phyloP scores from a whole-genome alignment of 1,140 invertebrate genomes.

The Oncopeltus fasciatus region DNA sequence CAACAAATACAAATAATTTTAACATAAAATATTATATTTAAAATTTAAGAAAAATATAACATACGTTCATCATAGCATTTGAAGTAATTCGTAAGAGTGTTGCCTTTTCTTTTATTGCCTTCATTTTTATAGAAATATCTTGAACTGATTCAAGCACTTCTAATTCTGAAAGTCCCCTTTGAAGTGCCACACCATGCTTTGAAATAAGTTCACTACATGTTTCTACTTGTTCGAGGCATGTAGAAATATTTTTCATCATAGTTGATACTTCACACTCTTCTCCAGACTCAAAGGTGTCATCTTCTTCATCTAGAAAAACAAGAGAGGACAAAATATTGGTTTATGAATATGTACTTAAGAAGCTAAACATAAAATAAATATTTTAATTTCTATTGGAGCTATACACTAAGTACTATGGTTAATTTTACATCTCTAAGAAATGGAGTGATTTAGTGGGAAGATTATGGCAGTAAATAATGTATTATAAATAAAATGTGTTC shows the following conservation, averaged over 20 bases:
- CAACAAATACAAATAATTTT: too few relatives aligned
- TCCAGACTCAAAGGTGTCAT: constrained; percentile 40
- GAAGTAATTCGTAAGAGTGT: constrained; percentile 87
- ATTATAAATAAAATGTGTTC: too few relatives aligned
- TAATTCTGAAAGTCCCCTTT: constrained; percentile 69
- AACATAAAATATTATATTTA: too few relatives aligned
- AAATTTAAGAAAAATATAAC: constrained; percentile 27
- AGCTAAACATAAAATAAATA: too few relatives aligned
- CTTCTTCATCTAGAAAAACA: constrained; percentile 53
- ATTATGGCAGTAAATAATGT: too few relatives aligned
- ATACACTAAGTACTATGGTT: too few relatives aligned
- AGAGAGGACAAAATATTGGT: neutral
- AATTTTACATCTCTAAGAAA: too few relatives aligned
- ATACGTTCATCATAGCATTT: constrained; percentile 90
- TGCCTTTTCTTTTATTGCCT: constrained; percentile 75
- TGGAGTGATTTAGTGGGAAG: too few relatives aligned
- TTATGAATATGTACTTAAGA: too few relatives aligned
- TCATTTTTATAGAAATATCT: constrained; percentile 44
- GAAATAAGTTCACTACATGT: constrained; percentile 80
- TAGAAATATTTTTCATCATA: constrained; percentile 42
- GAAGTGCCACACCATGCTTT: constrained; percentile 72
- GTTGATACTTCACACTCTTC: constrained; percentile 33
- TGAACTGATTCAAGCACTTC: constrained; percentile 49
- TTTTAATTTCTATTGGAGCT: too few relatives aligned
- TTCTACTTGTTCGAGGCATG: constrained; percentile 70